Evolutionary conservation across 2,888 invertebrate species (phyloP).

Genomic region (Glyphotaelius pellucidus): DNA sequence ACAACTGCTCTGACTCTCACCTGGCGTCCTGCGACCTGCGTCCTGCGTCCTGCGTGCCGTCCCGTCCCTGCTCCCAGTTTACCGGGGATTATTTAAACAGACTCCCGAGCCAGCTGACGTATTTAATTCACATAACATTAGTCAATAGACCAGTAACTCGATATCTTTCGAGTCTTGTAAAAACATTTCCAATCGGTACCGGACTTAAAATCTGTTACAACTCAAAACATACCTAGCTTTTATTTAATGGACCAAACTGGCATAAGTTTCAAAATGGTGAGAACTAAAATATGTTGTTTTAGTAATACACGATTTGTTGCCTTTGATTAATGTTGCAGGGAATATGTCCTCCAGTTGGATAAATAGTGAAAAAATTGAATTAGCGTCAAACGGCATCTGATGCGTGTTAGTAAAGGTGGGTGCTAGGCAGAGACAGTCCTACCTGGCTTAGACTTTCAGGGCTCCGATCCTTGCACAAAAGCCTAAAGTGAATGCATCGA

Average conservation of each 20-base stretch:
- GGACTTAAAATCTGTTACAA: background rate
- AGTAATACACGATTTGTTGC: background rate
- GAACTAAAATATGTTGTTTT: background rate
- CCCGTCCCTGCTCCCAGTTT: constrained; percentile 37
- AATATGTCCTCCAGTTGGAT: background rate
- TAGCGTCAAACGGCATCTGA: constrained; percentile 51
- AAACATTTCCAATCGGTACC: constrained; percentile 9
- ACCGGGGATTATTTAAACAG: constrained; percentile 28
- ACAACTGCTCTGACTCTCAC: constrained; percentile 51
- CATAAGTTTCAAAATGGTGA: background rate
- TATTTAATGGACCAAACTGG: background rate
- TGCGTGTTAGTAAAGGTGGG: background rate
- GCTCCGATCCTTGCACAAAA: background rate
- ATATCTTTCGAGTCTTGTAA: constrained; percentile 25
- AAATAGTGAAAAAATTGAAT: background rate
- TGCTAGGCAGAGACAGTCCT: background rate
- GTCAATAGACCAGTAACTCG: constrained; percentile 18
- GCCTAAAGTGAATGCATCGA: constrained; percentile 43
- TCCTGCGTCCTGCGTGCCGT: constrained; percentile 34
- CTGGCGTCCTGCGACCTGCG: constrained; percentile 45
- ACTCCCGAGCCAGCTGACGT: constrained; percentile 26
- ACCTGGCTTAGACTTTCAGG: constrained; percentile 27
- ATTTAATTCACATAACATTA: constrained; percentile 22
- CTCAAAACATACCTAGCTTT: background rate
- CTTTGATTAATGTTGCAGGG: too few relatives aligned